Percentiles rank a stretch among this genome's conserved stretches.
Evolutionary conservation across 2,888 invertebrate genomes (phyloP).

Genomic region (Vesta saturnalis): DNA sequence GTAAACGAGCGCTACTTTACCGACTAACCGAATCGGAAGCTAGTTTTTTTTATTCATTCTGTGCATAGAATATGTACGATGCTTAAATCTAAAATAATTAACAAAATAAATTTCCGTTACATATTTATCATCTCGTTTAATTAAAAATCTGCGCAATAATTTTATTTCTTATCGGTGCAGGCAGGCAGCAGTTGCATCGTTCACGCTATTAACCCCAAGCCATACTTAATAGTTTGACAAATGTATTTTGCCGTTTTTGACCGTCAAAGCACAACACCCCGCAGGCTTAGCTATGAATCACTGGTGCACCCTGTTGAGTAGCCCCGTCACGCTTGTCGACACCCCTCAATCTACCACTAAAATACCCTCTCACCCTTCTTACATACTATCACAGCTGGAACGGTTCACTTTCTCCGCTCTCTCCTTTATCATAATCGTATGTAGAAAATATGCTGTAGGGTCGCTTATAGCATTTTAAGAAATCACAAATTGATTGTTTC

Average conservation of each 20-base stretch:
- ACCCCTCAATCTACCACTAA: conserved; percentile 37
- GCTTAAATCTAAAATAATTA: no score
- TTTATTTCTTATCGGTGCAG: conserved; percentile 31
- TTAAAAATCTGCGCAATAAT: conserved; percentile 33
- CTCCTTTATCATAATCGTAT: conserved; percentile 24
- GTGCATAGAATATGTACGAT: no score
- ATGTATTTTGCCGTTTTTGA: conserved; percentile 49
- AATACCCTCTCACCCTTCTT: not conserved
- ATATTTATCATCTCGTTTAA: conserved; percentile 16
- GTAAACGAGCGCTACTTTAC: no score
- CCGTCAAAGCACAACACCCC: conserved; percentile 43
- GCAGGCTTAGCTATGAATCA: conserved; percentile 39
- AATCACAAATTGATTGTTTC: not conserved
- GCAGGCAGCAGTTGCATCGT: conserved; percentile 24
- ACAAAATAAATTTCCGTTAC: conserved; percentile 12
- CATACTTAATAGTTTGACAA: conserved; percentile 50
- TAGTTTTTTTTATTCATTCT: no score
- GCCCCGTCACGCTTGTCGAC: conserved; percentile 40
- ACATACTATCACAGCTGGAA: conserved; percentile 29
- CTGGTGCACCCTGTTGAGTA: conserved; percentile 38
- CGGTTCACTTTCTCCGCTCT: conserved; percentile 33
- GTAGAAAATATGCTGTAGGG: not conserved
- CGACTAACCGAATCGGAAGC: no score
- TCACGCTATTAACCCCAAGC: conserved; percentile 39
- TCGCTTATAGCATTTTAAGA: not conserved